Evolutionary conservation across 2,888 invertebrate genomes (phyloP).

Genomic region (Rhamphomyia laevipes): DNA sequence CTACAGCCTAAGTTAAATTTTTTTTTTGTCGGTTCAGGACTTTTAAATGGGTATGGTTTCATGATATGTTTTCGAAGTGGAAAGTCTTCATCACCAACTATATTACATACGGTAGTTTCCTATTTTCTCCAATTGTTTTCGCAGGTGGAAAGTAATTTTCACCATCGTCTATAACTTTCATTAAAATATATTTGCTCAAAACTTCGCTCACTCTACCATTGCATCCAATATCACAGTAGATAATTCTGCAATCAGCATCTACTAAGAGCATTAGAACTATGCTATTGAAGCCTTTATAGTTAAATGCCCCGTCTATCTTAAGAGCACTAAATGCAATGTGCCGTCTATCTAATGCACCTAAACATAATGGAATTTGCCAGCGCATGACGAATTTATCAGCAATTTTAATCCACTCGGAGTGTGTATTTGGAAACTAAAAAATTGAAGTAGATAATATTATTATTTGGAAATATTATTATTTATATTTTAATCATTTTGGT

Average conservation of each 20-base stretch:
- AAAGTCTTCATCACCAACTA: constrained; percentile 14
- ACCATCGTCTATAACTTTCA: constrained; percentile 7
- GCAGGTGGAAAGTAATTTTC: no score
- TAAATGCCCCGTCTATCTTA: constrained; percentile 8
- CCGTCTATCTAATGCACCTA: constrained; percentile 13
- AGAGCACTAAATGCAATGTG: constrained; percentile 10
- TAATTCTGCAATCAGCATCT: no score
- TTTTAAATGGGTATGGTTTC: constrained; percentile 11
- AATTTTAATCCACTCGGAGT: not conserved
- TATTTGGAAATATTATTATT: no score
- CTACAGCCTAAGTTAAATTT: no score
- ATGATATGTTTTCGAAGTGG: constrained; percentile 12
- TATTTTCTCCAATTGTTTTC: no score
- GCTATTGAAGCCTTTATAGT: constrained; percentile 13
- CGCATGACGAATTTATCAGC: not conserved
- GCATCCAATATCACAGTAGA: constrained; percentile 13
- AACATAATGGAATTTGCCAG: constrained; percentile 12
- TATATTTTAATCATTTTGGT: no score
- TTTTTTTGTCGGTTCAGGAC: not conserved
- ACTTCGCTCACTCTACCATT: constrained; percentile 11
- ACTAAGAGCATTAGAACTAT: constrained; percentile 11
- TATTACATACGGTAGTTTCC: no score
- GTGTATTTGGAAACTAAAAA: not conserved
- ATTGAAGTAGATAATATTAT: no score
- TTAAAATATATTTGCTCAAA: not conserved